These are phyloP conservation scores for Pseudopleuronectes americanus DNA, from an alignment of 2,797 vertebrate species.

Conservation along the genomic window DNA sequence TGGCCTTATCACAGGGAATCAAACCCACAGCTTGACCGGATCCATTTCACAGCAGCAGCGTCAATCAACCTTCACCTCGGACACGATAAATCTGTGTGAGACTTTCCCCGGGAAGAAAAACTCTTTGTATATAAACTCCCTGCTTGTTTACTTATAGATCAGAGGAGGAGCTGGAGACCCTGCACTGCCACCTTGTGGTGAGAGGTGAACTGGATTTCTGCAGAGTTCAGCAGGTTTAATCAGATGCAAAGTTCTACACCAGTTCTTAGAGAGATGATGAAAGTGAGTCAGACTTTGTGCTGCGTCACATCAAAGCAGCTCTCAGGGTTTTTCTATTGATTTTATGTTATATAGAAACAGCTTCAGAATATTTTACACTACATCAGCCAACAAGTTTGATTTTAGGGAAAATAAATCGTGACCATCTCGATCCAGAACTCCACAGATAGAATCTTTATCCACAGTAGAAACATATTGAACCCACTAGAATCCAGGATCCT, in stretches of 20 bases:
- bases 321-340: too few relatives aligned
- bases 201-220: neutral
- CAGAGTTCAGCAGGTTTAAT: neutral
- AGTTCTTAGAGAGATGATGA: too few relatives aligned
- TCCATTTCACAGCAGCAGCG: constrained; percentile 38
- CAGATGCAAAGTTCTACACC: too few relatives aligned
- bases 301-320: too few relatives aligned
- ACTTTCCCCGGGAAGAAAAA: neutral
- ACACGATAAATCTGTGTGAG: constrained; percentile 16
- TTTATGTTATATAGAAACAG: too few relatives aligned
- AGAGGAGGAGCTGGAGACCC: constrained; percentile 27
- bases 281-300: too few relatives aligned
- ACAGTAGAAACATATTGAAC: too few relatives aligned
- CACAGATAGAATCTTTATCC: too few relatives aligned
- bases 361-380: too few relatives aligned
- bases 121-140: constrained; percentile 3
- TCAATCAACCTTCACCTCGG: constrained; percentile 21
- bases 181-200: constrained; percentile 64
- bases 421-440: too few relatives aligned
- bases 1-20: constrained; percentile 46
- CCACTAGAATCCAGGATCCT: too few relatives aligned
- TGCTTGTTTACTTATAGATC: constrained; percentile 32
- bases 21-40: constrained; percentile 38
- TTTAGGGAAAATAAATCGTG: neutral
- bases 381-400: too few relatives aligned